Percentiles rank a stretch among this genome's conserved stretches.
Evolutionary conservation across 2,888 invertebrate species (phyloP).

Genomic region (Leptopilina drosophilae): DNA sequence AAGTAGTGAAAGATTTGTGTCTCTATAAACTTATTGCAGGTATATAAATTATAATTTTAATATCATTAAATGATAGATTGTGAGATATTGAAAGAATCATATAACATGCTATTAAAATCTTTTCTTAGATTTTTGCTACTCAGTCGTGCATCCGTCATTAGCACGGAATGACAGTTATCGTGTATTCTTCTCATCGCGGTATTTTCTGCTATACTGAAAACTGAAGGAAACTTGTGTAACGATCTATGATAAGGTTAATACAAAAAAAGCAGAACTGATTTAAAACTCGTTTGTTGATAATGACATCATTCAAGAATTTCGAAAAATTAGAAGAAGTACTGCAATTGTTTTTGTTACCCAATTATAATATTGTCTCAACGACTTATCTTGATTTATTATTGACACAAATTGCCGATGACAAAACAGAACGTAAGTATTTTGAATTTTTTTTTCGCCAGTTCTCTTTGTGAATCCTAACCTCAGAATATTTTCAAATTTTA

Average conservation of each 20-base stretch:
- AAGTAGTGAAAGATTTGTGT: not conserved
- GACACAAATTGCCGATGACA: conserved; percentile 66
- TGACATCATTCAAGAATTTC: conserved; percentile 65
- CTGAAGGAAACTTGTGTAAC: conserved; percentile 39
- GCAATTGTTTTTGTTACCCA: conserved; percentile 79
- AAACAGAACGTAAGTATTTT: conserved; percentile 60
- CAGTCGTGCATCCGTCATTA: not conserved
- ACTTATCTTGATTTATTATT: conserved; percentile 73
- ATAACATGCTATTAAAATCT: not conserved
- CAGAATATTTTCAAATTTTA: conserved; percentile 41
- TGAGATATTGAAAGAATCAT: not conserved
- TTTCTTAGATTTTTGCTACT: not conserved
- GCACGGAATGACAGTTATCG: not conserved
- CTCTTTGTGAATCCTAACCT: conserved; percentile 32
- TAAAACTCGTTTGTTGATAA: conserved; percentile 47
- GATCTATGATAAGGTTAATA: conserved; percentile 37
- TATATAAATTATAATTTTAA: not conserved
- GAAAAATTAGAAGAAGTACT: conserved; percentile 80
- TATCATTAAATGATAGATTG: not conserved
- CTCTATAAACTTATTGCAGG: not conserved
- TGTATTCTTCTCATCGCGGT: not conserved
- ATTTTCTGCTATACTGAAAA: too few species aligned
- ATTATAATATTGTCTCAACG: conserved; percentile 78
- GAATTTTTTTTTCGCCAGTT: not conserved
- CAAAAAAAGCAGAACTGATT: conserved; percentile 34